Base-by-base conservation (phyloP, 2,888 invertebrate genomes). In the Agonum fuliginosum region DNA sequence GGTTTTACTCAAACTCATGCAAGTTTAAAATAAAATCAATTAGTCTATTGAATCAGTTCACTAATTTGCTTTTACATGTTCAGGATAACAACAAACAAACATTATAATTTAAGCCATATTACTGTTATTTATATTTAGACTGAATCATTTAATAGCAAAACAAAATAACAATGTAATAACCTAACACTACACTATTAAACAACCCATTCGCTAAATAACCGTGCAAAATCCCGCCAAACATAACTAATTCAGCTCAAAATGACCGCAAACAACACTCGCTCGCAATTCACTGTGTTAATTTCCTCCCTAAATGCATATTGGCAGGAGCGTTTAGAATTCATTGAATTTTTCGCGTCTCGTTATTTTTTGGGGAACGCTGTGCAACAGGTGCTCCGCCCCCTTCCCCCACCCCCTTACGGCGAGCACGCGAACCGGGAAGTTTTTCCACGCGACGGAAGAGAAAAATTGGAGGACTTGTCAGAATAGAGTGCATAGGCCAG, bases 391-490 rank as follows among this genome's bases (percentile, higher is more conserved):
- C 82, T 30, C 12, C 62, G 58, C 30, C 17, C 10, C 27, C 27
- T 10, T 12, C 22, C 54, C 58, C 30, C 30, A 27, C 30, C 5
- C 27, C 10, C 58, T 19, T n/a, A n/a, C 17, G 2, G 10, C 30
- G 1, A 6, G 6, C 14, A 12, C 3, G 1, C 10, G 6, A 8
- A 12, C 3, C 5, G 17, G 30, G 58, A 62, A 62, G 58, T 62
- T 62, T 62, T 62, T 62, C 27, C 58, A 17, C 27, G 10, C 27
- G 81, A n/a, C 82, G 84, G 82, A 83, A 83, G 83, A 85, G 84
- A 85, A 85, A 86, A 86, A 84, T 84, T 84, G 85, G 83, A 84
- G 83, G 84, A 84, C 84, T 83, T 83, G 84, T 83, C 83, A 84
- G 84, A 84, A 84, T 81, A 81, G 83, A 83, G 84, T 83, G 84